Base-by-base conservation (phyloP, 2,113 vertebrate genomes). In the Osmerus eperlanus region DNA sequence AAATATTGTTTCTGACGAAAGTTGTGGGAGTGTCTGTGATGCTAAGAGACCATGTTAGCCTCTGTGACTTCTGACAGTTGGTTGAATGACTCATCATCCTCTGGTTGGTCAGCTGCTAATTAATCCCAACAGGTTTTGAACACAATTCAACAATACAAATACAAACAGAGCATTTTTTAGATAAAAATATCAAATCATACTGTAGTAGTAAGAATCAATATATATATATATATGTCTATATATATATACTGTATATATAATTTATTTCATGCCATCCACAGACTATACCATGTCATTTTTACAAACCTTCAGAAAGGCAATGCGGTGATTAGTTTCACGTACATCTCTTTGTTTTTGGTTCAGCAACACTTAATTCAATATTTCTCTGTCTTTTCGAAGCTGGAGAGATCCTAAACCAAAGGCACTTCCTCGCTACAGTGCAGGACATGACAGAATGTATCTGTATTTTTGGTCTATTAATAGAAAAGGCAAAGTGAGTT, bases 351-450 rank as follows among this genome's bases (percentile, higher is more conserved):
- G 93, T 95, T 89, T 94, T 95, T 97, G 96, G 96, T 99, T 93
- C 94, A 81, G 84, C 91, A 94, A 95, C 88, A 91, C 93, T 79
- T 88, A 61, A 83, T 79, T 80, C 74, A 78, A 87, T 88, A 91
- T 91, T 90, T 18, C 87, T 91, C 86, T 89, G 91, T 93, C 91
- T 95, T 94, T 95, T 94, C 93, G 93, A 95, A 94, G 94, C 93
- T 96, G 94, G 94, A 95, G 94, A 95, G 75, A 93, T 93, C 91
- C 92, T 88, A 91, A 95, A 95, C 92, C 93, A 95, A 99, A 99
- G 97, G 97, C 97, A 99, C 97, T 96, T 96, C 92, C 94, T 95
- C 93, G 94, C 94, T 93, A 91, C 94, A 94, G 92, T 92, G 94
- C 93, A 96, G 93, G 94, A 92, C 91, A 92, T 91, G 85, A 92